Conservation (phyloP, 2,113 vertebrate species). For the Delphinapterus leucas region DNA sequence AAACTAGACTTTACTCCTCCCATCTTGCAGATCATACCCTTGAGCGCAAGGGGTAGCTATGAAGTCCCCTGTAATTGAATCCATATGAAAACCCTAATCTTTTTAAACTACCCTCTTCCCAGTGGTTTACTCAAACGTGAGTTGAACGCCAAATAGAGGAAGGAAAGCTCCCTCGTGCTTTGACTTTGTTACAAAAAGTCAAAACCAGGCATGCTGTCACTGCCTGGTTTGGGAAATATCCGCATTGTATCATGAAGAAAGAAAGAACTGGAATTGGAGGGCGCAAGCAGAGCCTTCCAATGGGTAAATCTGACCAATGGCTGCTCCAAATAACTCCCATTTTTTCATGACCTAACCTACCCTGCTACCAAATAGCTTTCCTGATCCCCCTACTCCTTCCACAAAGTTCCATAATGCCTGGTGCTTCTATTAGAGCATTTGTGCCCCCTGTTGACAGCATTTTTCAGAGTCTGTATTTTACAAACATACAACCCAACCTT, state of each 20-base stretch:
- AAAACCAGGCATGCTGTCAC: background rate
- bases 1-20: background rate
- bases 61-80: background rate
- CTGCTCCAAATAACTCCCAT: background rate
- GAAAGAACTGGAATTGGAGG: background rate
- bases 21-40: background rate
- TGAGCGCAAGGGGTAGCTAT: background rate
- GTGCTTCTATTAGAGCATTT: background rate
- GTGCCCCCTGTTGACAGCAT: background rate
- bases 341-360: background rate
- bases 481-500: background rate
- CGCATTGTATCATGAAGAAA: background rate
- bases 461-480: background rate
- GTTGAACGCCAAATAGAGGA: background rate
- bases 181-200: background rate
- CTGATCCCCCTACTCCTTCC: no score
- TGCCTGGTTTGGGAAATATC: background rate
- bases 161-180: background rate
- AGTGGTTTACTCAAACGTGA: background rate
- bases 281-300: no score
- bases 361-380: background rate
- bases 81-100: background rate
- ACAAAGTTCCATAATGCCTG: background rate
- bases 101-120: background rate
- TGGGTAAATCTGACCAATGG: background rate